Evolutionary conservation across 2,113 vertebrate genomes (phyloP), one percentile per base, ranked within the genome.

Genomic region (Euleptes europaea): DNA sequence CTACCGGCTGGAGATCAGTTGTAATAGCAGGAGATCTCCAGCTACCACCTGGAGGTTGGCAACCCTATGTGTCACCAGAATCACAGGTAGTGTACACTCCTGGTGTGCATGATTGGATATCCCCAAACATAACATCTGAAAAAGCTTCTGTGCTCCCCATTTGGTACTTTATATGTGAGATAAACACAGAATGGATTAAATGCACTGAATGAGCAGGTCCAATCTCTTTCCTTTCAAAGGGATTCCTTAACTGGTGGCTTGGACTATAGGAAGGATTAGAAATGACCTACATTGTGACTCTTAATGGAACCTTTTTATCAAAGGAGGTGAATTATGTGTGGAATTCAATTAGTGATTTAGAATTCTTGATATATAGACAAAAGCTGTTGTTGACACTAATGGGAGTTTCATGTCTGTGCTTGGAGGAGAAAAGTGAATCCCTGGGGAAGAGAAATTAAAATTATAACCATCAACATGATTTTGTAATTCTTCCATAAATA

Each of bases 361-460:
- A n/a, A 83, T 80, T 92, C 87, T 87, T 1, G 0, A 77, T 85
- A 90, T 31, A 80, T 44, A 88, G 54, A 80, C 88, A n/a, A 92
- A 91, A 92, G 92, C 76, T 93, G 87, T 91, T 60, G n/a, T 19
- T 92, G 93, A 89, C 94, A 92, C 54, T 92, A 93, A 90, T 84
- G 85, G 83, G 83, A 89, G 83, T 89, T 93, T 93, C 84, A 84
- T 80, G 90, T 89, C 87, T 76, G 60, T 91, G 89, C 75, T 86
- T 89, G 73, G 63, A 86, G 73, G 78, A 84, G 82, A 82, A 82
- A 70, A 78, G 71, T 86, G 86, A 89, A 86, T 78, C 92, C 78
- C 88, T 88, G 5, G 35, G 33, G 17, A 54, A 40, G n/a, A n/a
- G 10, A 3, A 82, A 85, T 21, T 47, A 79, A 80, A 88, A 80